phyloP scores from a whole-genome alignment of 2,888 invertebrate species.

The Pharmacophagus antenor region DNA sequence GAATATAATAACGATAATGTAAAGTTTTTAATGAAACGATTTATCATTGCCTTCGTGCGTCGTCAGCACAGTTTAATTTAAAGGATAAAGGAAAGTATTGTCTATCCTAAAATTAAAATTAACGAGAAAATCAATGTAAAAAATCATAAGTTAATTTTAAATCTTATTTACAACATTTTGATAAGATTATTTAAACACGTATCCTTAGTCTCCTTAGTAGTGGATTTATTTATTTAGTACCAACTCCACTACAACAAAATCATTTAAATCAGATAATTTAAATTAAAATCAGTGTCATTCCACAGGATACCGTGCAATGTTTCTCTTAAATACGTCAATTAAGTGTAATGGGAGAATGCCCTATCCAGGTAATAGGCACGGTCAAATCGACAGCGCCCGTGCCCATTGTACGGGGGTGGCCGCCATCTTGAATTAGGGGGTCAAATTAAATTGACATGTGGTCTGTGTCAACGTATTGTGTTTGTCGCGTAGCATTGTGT shows the following conservation, averaged over 20 bases:
- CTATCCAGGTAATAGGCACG: conserved; percentile 60
- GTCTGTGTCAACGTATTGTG: conserved; percentile 73
- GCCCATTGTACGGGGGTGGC: conserved; percentile 49
- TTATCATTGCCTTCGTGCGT: too few species aligned
- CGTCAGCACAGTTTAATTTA: too few species aligned
- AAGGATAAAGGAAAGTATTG: too few species aligned
- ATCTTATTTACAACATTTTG: too few species aligned
- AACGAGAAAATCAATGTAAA: too few species aligned
- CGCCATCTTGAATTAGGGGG: conserved; percentile 75
- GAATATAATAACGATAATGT: too few species aligned
- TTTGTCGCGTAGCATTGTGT: conserved; percentile 66
- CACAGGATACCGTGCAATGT: conserved; percentile 56
- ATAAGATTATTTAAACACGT: too few species aligned
- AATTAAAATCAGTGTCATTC: conserved; percentile 44
- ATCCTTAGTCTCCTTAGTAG: too few species aligned
- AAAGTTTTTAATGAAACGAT: background rate
- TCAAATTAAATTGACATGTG: conserved; percentile 80
- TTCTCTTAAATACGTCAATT: conserved; percentile 73
- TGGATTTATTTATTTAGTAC: too few species aligned
- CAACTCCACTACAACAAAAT: background rate
- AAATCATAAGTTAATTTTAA: too few species aligned
- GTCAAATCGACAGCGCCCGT: conserved; percentile 49
- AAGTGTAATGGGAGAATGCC: conserved; percentile 62
- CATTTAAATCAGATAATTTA: conserved; percentile 16
- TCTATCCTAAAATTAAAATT: too few species aligned